A percentile compares a stretch with the other conserved stretches of the same genome.
These are phyloP conservation scores for Bombus superbus DNA, from an alignment of 1,140 invertebrate species.

Conservation along the genomic window DNA sequence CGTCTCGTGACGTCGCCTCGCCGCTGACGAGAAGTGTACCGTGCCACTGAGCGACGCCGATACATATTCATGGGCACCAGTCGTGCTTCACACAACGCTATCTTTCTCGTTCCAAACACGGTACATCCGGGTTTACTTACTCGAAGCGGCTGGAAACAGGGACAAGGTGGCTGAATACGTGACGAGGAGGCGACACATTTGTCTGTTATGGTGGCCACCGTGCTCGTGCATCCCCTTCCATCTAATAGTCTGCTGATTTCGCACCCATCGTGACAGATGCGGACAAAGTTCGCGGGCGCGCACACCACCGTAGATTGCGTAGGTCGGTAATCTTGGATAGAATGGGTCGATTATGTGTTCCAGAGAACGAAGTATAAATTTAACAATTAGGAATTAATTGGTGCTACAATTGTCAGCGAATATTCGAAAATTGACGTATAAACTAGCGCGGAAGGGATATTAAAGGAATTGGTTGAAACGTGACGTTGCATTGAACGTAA, in stretches of 20 bases:
- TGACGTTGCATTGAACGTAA: too few species aligned
- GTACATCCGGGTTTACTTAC: slow-evolving; percentile 55
- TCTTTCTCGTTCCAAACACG: slow-evolving; percentile 38
- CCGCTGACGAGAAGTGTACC: slow-evolving; percentile 49
- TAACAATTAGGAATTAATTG: too few species aligned
- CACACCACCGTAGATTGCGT: not conserved
- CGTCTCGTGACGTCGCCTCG: slow-evolving; percentile 17
- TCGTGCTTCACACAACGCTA: slow-evolving; percentile 43
- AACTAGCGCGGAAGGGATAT: too few species aligned
- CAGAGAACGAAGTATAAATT: not conserved
- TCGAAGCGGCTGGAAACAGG: slow-evolving; percentile 10
- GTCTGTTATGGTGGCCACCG: slow-evolving; percentile 47
- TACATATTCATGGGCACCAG: slow-evolving; percentile 68
- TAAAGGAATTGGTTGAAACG: too few species aligned
- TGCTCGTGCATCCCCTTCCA: slow-evolving; percentile 37
- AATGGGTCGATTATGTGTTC: not conserved
- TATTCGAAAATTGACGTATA: too few species aligned
- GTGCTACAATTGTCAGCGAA: too few species aligned
- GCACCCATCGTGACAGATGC: slow-evolving; percentile 29
- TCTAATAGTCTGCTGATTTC: slow-evolving; percentile 26
- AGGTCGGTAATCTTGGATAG: not conserved
- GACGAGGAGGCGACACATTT: slow-evolving; percentile 45
- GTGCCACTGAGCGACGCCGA: slow-evolving; percentile 54
- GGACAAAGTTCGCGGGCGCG: not conserved
- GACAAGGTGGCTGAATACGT: slow-evolving; percentile 35